Evolutionary conservation across 2,797 vertebrate genomes (phyloP), one percentile per base, ranked within the genome.

Genomic region (Karalla daura): DNA sequence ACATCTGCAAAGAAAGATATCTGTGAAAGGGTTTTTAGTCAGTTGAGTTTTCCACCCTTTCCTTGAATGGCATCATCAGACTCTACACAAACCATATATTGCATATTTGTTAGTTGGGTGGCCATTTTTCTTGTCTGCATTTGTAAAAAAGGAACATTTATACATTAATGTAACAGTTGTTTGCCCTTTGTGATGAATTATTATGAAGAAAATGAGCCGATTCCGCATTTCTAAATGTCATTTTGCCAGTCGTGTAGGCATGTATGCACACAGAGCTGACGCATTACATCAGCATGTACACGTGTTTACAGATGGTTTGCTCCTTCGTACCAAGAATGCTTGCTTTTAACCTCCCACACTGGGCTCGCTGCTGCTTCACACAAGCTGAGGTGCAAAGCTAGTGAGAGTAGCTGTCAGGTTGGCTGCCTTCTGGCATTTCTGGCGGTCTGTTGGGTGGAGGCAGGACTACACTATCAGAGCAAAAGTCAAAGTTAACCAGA

Each of bases 371-470:
- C 63, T 60, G 46, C 51, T 74, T 83, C 73, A 58, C 81, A 75
- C 62, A 23, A 53, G 67, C 65, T 21, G 73, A 77, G 65, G 79
- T 67, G 78, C 60, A 78, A 81, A 71, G 74, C 62, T 43, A 63
- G 71, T 52, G 67, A 75, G 65, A 75, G 49, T 21, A 44, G 40
- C 71, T 80, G 77, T 84, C 83, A 76, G 70, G 56, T 65, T 78
- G 49, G 41, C 37, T 67, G 67, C 73, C 69, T 70, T 65, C 73
- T 78, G 66, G 61, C 46, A 36, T 58, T 75, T 51, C 45, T 25
- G 24, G 65, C 52, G 60, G 63, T 67, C 33, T 39, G 60, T 78
- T 59, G 40, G 24, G 45, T 21, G n/a, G 12, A 21, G 39, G 33
- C 53, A 52, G 21, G 36, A 44, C 53, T 25, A 11, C 39, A 21